Conservation (phyloP, 2,113 vertebrate species). For the Columba janthina region DNA sequence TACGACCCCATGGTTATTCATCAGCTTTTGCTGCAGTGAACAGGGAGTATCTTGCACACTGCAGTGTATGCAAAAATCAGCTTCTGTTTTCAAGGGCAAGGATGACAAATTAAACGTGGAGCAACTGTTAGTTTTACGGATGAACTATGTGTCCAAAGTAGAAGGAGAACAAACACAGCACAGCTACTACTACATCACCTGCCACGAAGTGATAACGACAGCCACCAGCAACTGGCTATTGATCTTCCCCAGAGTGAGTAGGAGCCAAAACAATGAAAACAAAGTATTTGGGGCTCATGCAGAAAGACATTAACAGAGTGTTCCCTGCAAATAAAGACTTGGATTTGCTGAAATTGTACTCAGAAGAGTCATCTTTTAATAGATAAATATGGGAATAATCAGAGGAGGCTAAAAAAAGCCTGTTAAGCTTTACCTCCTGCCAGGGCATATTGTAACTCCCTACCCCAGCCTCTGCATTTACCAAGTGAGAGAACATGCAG, state of each 20-base stretch:
- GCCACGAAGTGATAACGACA: neutral
- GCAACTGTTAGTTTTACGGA: conserved; percentile 1
- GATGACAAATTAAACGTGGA: neutral
- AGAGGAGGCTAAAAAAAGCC: neutral
- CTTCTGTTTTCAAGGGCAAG: conserved; percentile 30
- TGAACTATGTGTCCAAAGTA: conserved; percentile 7
- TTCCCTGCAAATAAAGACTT: neutral
- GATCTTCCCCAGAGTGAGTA: neutral
- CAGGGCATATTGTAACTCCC: neutral
- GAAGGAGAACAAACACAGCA: neutral
- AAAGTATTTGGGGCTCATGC: neutral
- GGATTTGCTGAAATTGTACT: neutral
- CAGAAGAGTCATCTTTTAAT: neutral
- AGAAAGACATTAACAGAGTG: neutral
- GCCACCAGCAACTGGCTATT: neutral
- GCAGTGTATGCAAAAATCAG: neutral
- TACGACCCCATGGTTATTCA: neutral
- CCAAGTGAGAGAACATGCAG: neutral
- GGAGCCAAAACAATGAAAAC: neutral
- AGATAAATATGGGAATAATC: neutral
- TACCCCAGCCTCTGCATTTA: neutral
- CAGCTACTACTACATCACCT: conserved; percentile 8
- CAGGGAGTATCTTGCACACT: neutral
- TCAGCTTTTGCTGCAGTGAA: neutral
- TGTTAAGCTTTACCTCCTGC: neutral